These are phyloP conservation scores for Hipparchia semele DNA, from an alignment of 2,888 invertebrate genomes.

Conservation along the genomic window DNA sequence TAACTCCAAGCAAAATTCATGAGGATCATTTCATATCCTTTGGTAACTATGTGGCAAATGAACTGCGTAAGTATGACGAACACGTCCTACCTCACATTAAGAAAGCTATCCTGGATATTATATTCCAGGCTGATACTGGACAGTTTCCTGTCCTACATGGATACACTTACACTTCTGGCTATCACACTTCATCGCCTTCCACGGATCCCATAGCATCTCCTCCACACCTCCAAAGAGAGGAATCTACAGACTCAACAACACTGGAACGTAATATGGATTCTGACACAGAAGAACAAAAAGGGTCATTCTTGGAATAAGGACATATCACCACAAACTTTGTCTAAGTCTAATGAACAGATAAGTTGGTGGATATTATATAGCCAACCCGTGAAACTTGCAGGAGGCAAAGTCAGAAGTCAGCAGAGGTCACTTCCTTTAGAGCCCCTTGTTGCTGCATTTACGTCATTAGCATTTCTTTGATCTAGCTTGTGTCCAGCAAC, in stretches of 20 bases:
- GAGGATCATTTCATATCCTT: background rate
- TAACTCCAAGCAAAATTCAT: background rate
- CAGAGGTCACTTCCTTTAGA: too few species aligned
- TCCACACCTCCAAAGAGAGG: background rate
- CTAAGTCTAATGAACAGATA: too few species aligned
- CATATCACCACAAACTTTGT: background rate
- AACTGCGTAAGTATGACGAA: conserved; percentile 1
- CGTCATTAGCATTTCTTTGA: too few species aligned
- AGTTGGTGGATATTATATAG: too few species aligned
- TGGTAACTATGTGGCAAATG: background rate
- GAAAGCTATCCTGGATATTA: background rate
- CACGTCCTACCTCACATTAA: background rate
- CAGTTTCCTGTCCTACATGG: background rate
- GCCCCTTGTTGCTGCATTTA: too few species aligned
- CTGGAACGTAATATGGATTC: background rate
- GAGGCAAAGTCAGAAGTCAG: too few species aligned
- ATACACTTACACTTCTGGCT: background rate
- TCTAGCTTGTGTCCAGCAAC: too few species aligned
- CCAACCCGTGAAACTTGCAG: too few species aligned
- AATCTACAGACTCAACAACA: background rate
- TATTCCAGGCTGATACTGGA: background rate
- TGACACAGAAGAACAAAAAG: background rate
- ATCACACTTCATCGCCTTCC: background rate
- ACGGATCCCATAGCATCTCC: background rate
- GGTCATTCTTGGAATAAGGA: background rate